These are phyloP conservation scores for Nomada hirtipes DNA, from an alignment of 2,888 invertebrate species.

Conservation along the genomic window DNA sequence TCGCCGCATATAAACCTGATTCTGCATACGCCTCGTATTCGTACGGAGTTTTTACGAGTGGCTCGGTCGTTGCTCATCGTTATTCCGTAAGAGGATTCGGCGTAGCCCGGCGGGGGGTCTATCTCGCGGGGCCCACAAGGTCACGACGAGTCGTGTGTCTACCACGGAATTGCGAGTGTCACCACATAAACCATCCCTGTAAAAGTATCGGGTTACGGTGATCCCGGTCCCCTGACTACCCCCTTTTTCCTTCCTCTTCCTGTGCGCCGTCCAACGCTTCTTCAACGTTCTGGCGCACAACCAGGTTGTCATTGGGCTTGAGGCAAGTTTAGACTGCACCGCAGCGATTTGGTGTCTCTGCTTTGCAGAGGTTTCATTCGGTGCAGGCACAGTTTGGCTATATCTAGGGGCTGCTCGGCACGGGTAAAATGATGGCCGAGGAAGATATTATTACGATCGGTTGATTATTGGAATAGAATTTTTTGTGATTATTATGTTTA, in stretches of 20 bases:
- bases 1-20: slow-evolving; percentile 55
- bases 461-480: too few species aligned
- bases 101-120: slow-evolving; percentile 79
- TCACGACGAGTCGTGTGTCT: slow-evolving; percentile 75
- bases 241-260: slow-evolving; percentile 39
- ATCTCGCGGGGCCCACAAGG: slow-evolving; percentile 61
- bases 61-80: slow-evolving; percentile 76
- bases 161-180: slow-evolving; percentile 79
- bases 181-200: slow-evolving; percentile 82
- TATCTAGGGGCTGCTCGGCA: not conserved
- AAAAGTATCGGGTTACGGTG: slow-evolving; percentile 80
- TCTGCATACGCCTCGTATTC: slow-evolving; percentile 72
- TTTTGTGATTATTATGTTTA: too few species aligned
- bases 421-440: not conserved
- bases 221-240: slow-evolving; percentile 38
- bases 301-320: slow-evolving; percentile 43
- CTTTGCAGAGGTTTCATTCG: not conserved
- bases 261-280: not conserved
- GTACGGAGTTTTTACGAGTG: slow-evolving; percentile 83
- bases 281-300: slow-evolving; percentile 49
- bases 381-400: not conserved
- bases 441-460: not conserved
- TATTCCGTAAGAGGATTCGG: slow-evolving; percentile 77
- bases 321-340: too few species aligned
- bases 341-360: not conserved